phyloP scores from a whole-genome alignment of 2,888 invertebrate genomes.

The Ecliptopera silaceata region DNA sequence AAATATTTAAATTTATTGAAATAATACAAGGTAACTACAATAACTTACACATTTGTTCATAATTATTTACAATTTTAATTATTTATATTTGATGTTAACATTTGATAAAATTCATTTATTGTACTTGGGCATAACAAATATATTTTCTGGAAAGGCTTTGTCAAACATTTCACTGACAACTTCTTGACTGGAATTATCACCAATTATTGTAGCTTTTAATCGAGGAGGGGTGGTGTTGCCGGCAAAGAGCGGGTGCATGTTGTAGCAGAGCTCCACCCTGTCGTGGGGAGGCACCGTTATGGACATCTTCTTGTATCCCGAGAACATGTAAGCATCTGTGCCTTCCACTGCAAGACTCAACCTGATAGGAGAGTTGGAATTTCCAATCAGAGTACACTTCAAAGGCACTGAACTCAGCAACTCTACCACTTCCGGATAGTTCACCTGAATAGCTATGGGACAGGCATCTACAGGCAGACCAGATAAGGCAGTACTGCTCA shows the following conservation, averaged over 20 bases:
- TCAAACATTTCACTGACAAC: constrained; percentile 75
- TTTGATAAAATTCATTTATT: constrained; percentile 68
- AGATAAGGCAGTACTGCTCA: constrained; percentile 82
- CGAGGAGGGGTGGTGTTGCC: constrained; percentile 89
- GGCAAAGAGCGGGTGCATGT: constrained; percentile 89
- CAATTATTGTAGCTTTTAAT: constrained; percentile 79
- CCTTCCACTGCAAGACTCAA: constrained; percentile 90
- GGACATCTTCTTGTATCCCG: constrained; percentile 94
- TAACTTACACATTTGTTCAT: constrained; percentile 69
- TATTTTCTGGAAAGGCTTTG: constrained; percentile 75
- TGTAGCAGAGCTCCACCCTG: constrained; percentile 86
- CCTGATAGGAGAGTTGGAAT: constrained; percentile 87
- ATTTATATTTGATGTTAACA: constrained; percentile 43
- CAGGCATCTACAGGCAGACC: constrained; percentile 84
- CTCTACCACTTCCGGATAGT: constrained; percentile 89
- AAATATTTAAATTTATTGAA: constrained; percentile 64
- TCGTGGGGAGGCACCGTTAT: constrained; percentile 85
- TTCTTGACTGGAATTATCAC: constrained; percentile 65
- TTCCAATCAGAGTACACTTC: constrained; percentile 88
- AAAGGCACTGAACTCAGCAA: constrained; percentile 88
- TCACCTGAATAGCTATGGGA: constrained; percentile 83
- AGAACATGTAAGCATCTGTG: constrained; percentile 96
- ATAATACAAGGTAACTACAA: constrained; percentile 70
- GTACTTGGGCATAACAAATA: constrained; percentile 82
- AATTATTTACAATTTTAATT: constrained; percentile 69